Base-by-base conservation (phyloP, 2,888 invertebrate species). In the Drosophila tanythrix region DNA sequence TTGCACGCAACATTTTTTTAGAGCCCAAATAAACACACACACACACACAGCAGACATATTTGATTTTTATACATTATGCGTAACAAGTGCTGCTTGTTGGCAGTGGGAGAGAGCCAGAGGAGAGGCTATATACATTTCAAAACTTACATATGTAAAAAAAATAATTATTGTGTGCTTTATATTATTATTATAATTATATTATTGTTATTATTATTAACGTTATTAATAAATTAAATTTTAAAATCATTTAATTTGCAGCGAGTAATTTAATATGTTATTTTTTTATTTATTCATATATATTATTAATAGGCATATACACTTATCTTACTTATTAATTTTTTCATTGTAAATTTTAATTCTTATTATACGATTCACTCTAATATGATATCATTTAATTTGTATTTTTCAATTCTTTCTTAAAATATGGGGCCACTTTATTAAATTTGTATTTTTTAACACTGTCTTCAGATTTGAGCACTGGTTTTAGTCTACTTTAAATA, bases 1-100 rank as follows among this genome's bases (percentile, higher is more conserved):
- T 66, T 69, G 70, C 64, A 69, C 67, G 53, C 67, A 63, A 64
- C 29, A 58, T 59, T 58, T 48, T 46, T 58, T 36, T 29, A n/a
- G 13, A 48, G 36, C 63, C 36, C 29, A 38, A 58, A 64, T 31
- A 46, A 57, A 58, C 38, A 46, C 29, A 52, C 35, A 27, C 25
- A 64, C 57, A 64, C 18, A 62, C 38, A 40, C 31, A 21, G 21
- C 21, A 48, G n/a, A 13, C 29, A 43, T 52, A 52, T 59, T 55
- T 25, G 25, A 53, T 51, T 56, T 74, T 51, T 61, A 68, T 63
- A 51, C 71, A 55, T 71, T 71, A 72, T 79, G 76, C 80, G 73
- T 79, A 64, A 73, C 66, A 76, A 66, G 69, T 66, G 58, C 50
- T 50, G 46, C 21, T 33, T 43, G 46, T 46, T 46, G 33, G 33